phyloP scores from a whole-genome alignment of 2,888 invertebrate species.

The Mamestra brassicae region DNA sequence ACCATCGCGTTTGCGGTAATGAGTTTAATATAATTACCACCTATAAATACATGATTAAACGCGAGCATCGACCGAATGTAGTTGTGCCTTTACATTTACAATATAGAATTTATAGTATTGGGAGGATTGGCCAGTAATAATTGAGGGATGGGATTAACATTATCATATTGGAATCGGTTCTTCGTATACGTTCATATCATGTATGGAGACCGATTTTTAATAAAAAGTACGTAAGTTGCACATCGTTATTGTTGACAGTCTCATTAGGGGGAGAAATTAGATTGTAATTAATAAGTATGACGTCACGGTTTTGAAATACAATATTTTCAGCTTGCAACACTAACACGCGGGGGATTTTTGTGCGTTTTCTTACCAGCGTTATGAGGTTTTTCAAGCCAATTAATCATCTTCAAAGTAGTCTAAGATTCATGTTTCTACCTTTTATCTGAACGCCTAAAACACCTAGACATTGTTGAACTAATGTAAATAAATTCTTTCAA shows the following conservation, averaged over 20 bases:
- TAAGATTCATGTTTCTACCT: constrained; percentile 43
- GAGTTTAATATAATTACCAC: constrained; percentile 26
- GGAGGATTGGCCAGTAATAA: constrained; percentile 71
- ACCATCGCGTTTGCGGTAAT: constrained; percentile 38
- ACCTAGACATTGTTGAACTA: constrained; percentile 27
- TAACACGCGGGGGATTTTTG: constrained; percentile 3
- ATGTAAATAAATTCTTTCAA: constrained; percentile 59
- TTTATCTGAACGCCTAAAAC: constrained; percentile 38
- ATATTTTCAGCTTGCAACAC: constrained; percentile 36
- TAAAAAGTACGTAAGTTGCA: constrained; percentile 66
- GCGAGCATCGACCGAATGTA: constrained; percentile 56
- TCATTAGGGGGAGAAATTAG: constrained; percentile 66
- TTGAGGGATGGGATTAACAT: constrained; percentile 38
- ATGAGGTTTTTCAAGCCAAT: neutral
- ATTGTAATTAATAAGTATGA: constrained; percentile 59
- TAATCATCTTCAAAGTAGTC: constrained; percentile 24
- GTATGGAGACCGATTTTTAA: constrained; percentile 62
- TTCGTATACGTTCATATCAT: constrained; percentile 61
- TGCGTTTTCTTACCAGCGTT: neutral
- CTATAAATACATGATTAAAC: constrained; percentile 31
- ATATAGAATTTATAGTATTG: constrained; percentile 61
- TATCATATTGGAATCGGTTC: constrained; percentile 62
- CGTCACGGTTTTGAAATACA: constrained; percentile 68
- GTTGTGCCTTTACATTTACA: constrained; percentile 44
- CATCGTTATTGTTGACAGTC: constrained; percentile 72